Evolutionary conservation across 2,113 vertebrate genomes (phyloP), one percentile per base, ranked within the genome.

Genomic region (Phyllostomus discolor): DNA sequence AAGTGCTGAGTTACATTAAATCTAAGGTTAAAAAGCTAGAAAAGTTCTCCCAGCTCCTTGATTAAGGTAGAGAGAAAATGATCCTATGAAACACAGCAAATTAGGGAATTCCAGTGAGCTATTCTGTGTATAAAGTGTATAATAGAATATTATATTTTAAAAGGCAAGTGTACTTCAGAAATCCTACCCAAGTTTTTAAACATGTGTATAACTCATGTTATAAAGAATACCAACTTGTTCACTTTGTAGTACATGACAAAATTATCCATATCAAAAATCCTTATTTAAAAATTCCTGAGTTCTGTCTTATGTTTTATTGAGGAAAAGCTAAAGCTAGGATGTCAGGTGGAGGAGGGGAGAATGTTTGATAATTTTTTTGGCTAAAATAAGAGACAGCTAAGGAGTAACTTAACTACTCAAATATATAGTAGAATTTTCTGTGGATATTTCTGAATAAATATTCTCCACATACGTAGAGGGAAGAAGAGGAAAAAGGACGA

Each of bases 371-470:
- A 15, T 83, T 88, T 93, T 93, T 78, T 66, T 95, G 59, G 1
- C 66, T 81, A 91, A 91, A 86, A 43, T 67, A 75, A 94, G 38
- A 94, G 79, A 94, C 78, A 92, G 12, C 28, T n/a, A 80, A 81
- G 48, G 12, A 48, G 7, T 94, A 79, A 26, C 28, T 41, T 67
- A 35, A 48, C 15, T 80, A 35, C 26, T 73, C 46, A 88, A 50
- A n/a, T 62, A 83, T 17, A 70, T 6, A 14, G 24, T 79, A 24
- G n/a, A 20, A 59, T 76, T 80, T 89, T 91, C 46, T 80, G 59
- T 84, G 35, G 28, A 1, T 90, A 35, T 87, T 73, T 94, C 52
- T 90, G 31, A 52, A 17, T 84, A 72, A 46, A 76, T 91, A 26
- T 41, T 94, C 35, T 88, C n/a, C 22, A 59, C 73, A 22, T 48